Conservation (phyloP, 2,113 vertebrate species). For the Craseonycteris thonglongyai region DNA sequence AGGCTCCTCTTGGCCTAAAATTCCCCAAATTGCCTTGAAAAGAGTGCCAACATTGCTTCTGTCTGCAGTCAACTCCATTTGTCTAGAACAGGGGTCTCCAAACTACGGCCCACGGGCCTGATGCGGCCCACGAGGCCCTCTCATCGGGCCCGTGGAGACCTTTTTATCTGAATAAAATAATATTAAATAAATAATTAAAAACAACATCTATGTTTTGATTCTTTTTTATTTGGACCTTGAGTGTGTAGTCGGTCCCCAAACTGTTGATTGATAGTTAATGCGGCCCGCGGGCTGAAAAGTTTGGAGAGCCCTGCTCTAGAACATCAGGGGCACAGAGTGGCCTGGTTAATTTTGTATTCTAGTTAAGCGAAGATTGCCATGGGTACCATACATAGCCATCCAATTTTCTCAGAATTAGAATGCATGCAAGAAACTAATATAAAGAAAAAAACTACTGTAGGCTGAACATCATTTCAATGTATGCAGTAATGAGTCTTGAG, state of each 20-base stretch:
- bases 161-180: no score
- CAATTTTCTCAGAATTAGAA: constrained; percentile 44
- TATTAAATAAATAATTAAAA: no score
- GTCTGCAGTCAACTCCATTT: neutral
- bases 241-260: no score
- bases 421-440: neutral
- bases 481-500: neutral
- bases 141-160: no score
- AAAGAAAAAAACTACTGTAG: constrained; percentile 43
- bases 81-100: constrained; percentile 27
- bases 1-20: neutral
- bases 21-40: neutral
- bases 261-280: no score
- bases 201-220: no score
- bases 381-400: constrained; percentile 1
- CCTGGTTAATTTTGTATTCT: constrained; percentile 55
- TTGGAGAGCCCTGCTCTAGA: no score
- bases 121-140: no score
- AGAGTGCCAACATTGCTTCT: neutral
- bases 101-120: no score
- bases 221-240: no score
- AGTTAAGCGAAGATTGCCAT: constrained; percentile 53
- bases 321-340: neutral
- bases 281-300: no score
- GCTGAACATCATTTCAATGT: neutral